These are phyloP conservation scores for Clinocottus analis DNA, from an alignment of 2,113 vertebrate genomes.

Conservation along the genomic window DNA sequence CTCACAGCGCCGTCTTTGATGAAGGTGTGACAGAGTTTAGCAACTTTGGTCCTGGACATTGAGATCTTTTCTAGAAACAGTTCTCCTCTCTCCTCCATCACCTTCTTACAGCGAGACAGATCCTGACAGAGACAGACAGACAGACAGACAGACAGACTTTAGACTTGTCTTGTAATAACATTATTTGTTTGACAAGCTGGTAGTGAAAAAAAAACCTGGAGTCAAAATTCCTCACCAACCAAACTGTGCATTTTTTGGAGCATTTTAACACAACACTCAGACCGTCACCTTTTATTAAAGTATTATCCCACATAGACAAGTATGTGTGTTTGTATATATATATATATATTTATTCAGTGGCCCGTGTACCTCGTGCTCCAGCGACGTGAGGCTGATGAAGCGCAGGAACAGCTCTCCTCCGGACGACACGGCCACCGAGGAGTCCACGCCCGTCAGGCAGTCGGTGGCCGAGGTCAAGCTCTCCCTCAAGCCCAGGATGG, in stretches of 20 bases:
- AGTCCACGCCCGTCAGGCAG: conserved; percentile 89
- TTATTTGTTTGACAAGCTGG: background rate
- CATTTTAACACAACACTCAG: no score
- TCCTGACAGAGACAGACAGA: conserved; percentile 78
- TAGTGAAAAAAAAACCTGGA: no score
- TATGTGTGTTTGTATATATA: no score
- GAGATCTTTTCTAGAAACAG: conserved; percentile 93
- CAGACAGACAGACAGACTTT: background rate
- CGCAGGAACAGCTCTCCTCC: conserved; percentile 97
- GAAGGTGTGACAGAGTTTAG: conserved; percentile 95
- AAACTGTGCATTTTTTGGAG: no score
- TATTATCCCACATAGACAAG: no score
- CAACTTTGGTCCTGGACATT: conserved; percentile 90
- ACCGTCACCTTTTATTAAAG: no score
- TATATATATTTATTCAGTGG: no score
- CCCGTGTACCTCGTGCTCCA: conserved; percentile 87
- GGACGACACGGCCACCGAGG: conserved; percentile 94
- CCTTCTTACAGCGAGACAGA: conserved; percentile 94
- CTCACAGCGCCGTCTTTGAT: conserved; percentile 97
- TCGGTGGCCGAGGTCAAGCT: conserved; percentile 90
- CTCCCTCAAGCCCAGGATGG: conserved; percentile 92
- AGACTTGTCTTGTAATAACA: background rate
- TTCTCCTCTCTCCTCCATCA: conserved; percentile 97
- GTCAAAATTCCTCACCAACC: no score
- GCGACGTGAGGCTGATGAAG: conserved; percentile 95